Base-by-base conservation (phyloP, 2,888 invertebrate species). In the Ectemnius lituratus region DNA sequence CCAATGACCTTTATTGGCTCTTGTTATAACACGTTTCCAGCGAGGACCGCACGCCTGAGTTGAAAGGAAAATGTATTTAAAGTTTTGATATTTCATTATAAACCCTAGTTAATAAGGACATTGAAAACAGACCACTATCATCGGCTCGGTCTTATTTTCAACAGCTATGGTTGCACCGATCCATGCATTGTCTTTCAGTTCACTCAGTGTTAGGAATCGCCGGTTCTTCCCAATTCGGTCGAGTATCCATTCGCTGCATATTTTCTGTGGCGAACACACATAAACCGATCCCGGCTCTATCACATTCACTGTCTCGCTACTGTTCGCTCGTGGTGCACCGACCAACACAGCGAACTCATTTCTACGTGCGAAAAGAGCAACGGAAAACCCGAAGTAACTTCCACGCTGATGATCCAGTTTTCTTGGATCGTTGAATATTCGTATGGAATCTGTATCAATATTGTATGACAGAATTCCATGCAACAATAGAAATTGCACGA, bases 161-260 rank as follows among this genome's bases (percentile, higher is more conserved):
- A 91, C 85, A 67, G 89, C 90, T 87, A 92, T 90, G 2, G 88
- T 78, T 14, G 88, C 91, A 13, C 92, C 92, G n/a, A 90, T 86
- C 90, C 90, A 91, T 11, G 90, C 87, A 62, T 85, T 75, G 59
- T 88, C 80, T 63, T 77, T 81, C 20, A 69, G 71, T 63, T 82
- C 78, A 62, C 46, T 57, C 6, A 71, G 27, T 0, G 0, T 37
- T 2, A 11, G 3, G 23, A 52, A n/a, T 0, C 6, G 14, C 14
- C 62, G n/a, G 5, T 64, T 56, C 27, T 81, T 83, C 80, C 79
- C 67, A 61, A 56, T 74, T 6, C 59, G 63, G 65, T 88, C 86
- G 4, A 89, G 52, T 47, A 78, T 45, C 80, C 90, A 84, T n/a
- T 84, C 74, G 23, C 70, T 63, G 67, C 91, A 91, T 5, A 63